Conservation (phyloP, 2,888 invertebrate genomes). For the Proisotoma minuta region DNA sequence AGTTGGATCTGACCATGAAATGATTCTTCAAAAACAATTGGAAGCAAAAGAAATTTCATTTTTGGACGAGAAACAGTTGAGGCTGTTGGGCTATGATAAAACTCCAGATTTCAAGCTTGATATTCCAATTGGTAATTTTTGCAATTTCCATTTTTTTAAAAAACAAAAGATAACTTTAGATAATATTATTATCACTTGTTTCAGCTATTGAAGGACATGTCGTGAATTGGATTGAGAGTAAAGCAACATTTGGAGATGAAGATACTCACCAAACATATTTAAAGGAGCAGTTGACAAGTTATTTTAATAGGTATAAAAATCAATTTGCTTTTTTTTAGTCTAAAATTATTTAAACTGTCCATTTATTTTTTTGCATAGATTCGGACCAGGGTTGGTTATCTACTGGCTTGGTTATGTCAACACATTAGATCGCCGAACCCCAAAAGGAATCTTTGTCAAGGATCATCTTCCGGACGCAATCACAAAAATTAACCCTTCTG, state of each 20-base stretch:
- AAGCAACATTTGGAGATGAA: conserved; percentile 87
- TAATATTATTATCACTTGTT: neutral
- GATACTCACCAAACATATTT: conserved; percentile 74
- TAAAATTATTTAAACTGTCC: neutral
- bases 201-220: conserved; percentile 52
- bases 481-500: conserved; percentile 51
- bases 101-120: conserved; percentile 90
- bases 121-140: conserved; percentile 64
- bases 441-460: conserved; percentile 57
- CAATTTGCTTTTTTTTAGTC: neutral
- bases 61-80: conserved; percentile 71
- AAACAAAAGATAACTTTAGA: no score
- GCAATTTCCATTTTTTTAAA: neutral
- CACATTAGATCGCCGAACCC: conserved; percentile 54
- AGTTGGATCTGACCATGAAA: conserved; percentile 80
- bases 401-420: conserved; percentile 91
- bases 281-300: conserved; percentile 78
- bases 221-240: conserved; percentile 94
- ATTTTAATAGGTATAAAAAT: conserved; percentile 67
- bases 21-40: conserved; percentile 64
- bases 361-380: conserved; percentile 62
- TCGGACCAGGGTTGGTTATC: conserved; percentile 88
- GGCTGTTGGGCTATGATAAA: conserved; percentile 83
- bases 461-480: conserved; percentile 65
- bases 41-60: conserved; percentile 60